These are phyloP conservation scores for Vanessa atalanta DNA, from an alignment of 1,140 invertebrate genomes.

Conservation along the genomic window DNA sequence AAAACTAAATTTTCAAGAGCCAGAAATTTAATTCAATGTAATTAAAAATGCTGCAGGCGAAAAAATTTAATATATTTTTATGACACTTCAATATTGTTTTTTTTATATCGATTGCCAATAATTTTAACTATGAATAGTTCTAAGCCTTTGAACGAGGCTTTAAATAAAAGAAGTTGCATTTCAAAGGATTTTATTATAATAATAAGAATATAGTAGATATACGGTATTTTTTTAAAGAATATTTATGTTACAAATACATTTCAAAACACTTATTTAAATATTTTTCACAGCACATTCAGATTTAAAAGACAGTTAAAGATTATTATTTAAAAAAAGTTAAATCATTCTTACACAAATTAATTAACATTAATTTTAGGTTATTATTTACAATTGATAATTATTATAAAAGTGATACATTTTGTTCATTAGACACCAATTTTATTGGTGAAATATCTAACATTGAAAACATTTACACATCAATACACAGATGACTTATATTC, in stretches of 20 bases:
- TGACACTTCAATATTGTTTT: too few relatives aligned
- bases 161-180: constrained; percentile 4
- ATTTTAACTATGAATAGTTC: too few relatives aligned
- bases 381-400: constrained; percentile 13
- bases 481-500: not conserved
- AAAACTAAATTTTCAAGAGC: too few relatives aligned
- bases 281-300: constrained; percentile 34
- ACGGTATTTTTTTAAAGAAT: constrained; percentile 24
- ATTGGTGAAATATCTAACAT: constrained; percentile 3
- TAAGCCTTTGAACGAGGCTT: not conserved
- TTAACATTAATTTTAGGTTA: not conserved
- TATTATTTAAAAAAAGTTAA: constrained; percentile 17
- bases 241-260: constrained; percentile 30
- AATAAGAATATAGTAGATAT: constrained; percentile 25
- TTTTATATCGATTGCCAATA: too few relatives aligned
- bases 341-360: constrained; percentile 15
- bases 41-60: too few relatives aligned
- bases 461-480: not conserved
- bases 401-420: constrained; percentile 9
- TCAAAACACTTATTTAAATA: constrained; percentile 27
- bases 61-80: too few relatives aligned
- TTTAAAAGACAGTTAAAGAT: constrained; percentile 21
- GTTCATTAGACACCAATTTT: not conserved
- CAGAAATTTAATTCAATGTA: too few relatives aligned
- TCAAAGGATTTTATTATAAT: constrained; percentile 20